Conservation (phyloP, 2,888 invertebrate species). For the Gonocerus acuteangulatus region DNA sequence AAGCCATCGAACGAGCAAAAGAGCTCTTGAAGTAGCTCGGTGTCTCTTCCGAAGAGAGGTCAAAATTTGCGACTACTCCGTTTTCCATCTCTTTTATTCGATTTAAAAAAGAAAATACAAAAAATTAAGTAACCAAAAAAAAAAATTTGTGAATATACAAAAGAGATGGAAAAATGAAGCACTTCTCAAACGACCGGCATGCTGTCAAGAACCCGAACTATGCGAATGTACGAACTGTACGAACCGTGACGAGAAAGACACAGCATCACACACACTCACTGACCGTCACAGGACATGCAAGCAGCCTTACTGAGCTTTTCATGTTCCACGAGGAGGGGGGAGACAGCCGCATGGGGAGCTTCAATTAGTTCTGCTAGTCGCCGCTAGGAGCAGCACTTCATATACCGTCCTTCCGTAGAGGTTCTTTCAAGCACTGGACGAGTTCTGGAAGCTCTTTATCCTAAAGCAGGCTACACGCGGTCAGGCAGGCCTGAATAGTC, state of each 20-base stretch:
- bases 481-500: too few species aligned
- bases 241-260: background rate
- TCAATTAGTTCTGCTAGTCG: background rate
- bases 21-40: slow-evolving; percentile 38
- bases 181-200: background rate
- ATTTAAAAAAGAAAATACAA: background rate
- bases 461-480: too few species aligned
- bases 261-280: background rate
- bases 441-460: too few species aligned
- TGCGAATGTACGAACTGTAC: background rate
- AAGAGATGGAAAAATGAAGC: background rate
- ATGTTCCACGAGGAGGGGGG: too few species aligned
- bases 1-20: slow-evolving; percentile 39
- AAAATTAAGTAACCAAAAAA: background rate
- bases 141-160: background rate
- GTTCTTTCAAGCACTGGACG: too few species aligned
- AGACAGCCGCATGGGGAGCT: background rate
- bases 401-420: too few species aligned
- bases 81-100: slow-evolving; percentile 19
- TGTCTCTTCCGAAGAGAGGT: slow-evolving; percentile 32
- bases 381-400: background rate
- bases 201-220: background rate
- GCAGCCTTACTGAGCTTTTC: background rate
- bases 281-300: background rate
- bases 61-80: slow-evolving; percentile 35